phyloP scores from a whole-genome alignment of 2,113 vertebrate genomes.

The pig (Sus scrofa) region DNA sequence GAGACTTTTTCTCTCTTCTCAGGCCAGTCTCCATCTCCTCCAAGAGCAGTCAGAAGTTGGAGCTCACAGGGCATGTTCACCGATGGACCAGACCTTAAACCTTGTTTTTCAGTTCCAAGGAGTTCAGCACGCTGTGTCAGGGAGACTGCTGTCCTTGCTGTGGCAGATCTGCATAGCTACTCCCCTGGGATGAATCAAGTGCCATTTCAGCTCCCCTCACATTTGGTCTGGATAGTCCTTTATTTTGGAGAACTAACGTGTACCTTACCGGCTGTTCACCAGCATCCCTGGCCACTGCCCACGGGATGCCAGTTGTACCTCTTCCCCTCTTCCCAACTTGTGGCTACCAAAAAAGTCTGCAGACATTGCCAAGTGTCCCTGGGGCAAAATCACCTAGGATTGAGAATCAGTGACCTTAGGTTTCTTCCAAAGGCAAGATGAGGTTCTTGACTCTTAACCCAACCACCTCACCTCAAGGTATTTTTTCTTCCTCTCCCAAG shows the following conservation, averaged over 20 bases:
- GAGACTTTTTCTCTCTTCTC: conserved; percentile 58
- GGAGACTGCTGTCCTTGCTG: neutral
- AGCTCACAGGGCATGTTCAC: neutral
- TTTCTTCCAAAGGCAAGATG: neutral
- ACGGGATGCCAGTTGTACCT: neutral
- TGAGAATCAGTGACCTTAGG: neutral
- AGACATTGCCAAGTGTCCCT: neutral
- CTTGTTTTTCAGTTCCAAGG: neutral
- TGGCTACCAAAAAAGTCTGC: neutral
- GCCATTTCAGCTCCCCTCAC: neutral
- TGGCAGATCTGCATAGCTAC: neutral
- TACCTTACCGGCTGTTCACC: neutral
- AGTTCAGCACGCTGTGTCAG: neutral
- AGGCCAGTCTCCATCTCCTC: neutral
- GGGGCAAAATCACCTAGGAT: neutral
- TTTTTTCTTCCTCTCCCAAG: neutral
- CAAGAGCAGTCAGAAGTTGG: neutral
- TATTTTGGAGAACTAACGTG: neutral
- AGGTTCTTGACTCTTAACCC: neutral
- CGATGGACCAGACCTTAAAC: neutral
- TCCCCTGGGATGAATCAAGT: neutral
- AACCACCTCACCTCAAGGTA: neutral
- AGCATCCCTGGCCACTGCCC: neutral
- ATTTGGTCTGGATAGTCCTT: neutral
- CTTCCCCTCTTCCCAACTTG: neutral